Base-by-base conservation (phyloP, 2,113 vertebrate species). In the Carlito syrichta region DNA sequence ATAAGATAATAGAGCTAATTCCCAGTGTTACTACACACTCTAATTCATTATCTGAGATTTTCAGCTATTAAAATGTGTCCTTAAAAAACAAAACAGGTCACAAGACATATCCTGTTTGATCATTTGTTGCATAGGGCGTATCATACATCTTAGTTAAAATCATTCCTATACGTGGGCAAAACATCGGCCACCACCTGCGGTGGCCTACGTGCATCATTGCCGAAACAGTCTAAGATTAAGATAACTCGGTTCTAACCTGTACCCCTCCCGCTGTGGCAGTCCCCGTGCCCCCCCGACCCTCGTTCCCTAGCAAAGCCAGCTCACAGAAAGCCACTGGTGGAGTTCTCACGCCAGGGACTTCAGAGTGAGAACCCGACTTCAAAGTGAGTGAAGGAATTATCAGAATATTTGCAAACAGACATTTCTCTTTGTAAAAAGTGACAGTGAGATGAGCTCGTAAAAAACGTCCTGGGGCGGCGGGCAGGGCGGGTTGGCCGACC, bases 81-180 rank as follows among this genome's bases (percentile, higher is more conserved):
- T 92, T 86, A 84, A 97, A 98, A 97, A 86, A 60, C 52, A 91
- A 82, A 97, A 92, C 89, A 82, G 97, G 95, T 83, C 97, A 95
- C 98, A 98, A 98, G 98, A 97, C 89, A 85, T 96, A 98, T 88
- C 62, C 97, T 97, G 25, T 97, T 97, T 89, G 97, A 89, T 97
- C 79, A 88, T 98, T 97, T 97, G 97, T 98, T 98, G 99, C 98
- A 98, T 98, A 98, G 98, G 98, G 98, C 98, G 88, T 86, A 98
- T 97, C 96, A 22, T 86, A 96, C 4, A 63, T 97, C 96, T 95
- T 98, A 97, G 93, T 86, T 96, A 97, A 96, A 95, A 94, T 96
- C 97, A 96, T 94, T 98, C 97, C 96, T 84, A 2, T 94, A 95
- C 96, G 62, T 81, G 97, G 95, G 97, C 96, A 97, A 89, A 86